Evolutionary conservation across 2,113 vertebrate genomes (phyloP), one percentile per base, ranked within the genome.

Genomic region (Hippocampus comes): DNA sequence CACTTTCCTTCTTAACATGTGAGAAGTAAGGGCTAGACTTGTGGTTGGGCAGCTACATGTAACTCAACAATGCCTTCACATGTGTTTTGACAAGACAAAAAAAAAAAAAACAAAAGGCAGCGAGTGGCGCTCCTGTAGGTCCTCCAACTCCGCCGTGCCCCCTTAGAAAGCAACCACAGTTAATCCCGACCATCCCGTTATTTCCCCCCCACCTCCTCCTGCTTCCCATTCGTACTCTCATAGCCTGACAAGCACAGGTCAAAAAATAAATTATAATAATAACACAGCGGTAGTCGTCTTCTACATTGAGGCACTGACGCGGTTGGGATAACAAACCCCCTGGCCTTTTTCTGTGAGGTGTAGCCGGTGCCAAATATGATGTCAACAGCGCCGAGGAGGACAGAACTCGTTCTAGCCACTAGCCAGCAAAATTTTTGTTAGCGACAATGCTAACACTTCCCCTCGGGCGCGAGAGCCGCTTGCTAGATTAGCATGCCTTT

Each of bases 21-120:
- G 91, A 91, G 89, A 91, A 84, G 89, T 91, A 93, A 93, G 93
- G 92, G 93, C 93, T 94, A 92, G 81, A 90, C 78, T 85, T 90
- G 90, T 91, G 92, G 90, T 91, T 86, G 91, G 89, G 91, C 92
- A 94, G 91, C 92, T 93, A 93, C 90, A 86, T 79, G 80, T 91
- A 38, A 85, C 86, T 81, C 79, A 78, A 89, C 89, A 87, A 89
- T 88, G 88, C 90, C 92, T 92, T 88, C 80, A 87, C 80, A 86
- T 84, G 38, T 71, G 68, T 75, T 68, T 71, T 68, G 71, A 79
- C 85, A 84, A 21, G 49, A 51, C 56, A 30, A 30, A 34, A 15
- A 34, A 15, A 17, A 8, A 25, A 66, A 27, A 48, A 25, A 25
- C 25, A 25, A 25, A 15, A 9, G 41, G 41, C 63, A 23, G 41